Base-by-base conservation (phyloP, 1,140 invertebrate genomes). In the Ceratosolen fusciceps region DNA sequence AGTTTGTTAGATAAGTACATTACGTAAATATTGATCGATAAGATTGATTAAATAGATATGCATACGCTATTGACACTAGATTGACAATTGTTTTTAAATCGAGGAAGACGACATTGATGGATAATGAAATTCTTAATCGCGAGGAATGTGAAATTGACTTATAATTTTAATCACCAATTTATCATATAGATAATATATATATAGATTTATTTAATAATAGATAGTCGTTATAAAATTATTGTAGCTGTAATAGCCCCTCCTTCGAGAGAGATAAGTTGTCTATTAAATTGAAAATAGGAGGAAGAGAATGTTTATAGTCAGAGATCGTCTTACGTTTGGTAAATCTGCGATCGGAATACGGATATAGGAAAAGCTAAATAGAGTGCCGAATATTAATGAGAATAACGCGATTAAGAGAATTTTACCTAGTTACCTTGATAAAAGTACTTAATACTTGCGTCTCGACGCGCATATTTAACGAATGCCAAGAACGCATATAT, bases 361-460 rank as follows among this genome's bases (percentile, higher is more conserved):
- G 10, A n/a, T n/a, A 60, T 29, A 60, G 9, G 29, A 58, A 58
- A 58, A 26, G 12, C 5, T 26, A 58, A 58, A 58, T n/a, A 9
- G 24, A 58, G 24, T 60, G 29, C 29, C 58, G 29, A 60, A 31
- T 26, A 24, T n/a, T 60, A 60, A 31, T 16, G 31, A 60, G 31
- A 26, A 12, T 10, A 31, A 29, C 19, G 12, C 31, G 49, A 77
- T 79, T 81, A 72, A 49, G 34, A 62, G 75, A 84, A 71, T 83
- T 87, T 80, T 88, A 88, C 87, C 84, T 87, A 83, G 87, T 85
- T 85, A 88, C n/a, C n/a, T n/a, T n/a, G n/a, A n/a, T n/a, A n/a
- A n/a, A n/a, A 89, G 84, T 86, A 83, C 84, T 85, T 88, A 86
- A 85, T 86, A 85, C 87, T 85, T 88, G 88, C 85, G 86, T 88